Conservation (phyloP, 2,797 vertebrate species). For the Sternarchorhynchus goeldii region DNA sequence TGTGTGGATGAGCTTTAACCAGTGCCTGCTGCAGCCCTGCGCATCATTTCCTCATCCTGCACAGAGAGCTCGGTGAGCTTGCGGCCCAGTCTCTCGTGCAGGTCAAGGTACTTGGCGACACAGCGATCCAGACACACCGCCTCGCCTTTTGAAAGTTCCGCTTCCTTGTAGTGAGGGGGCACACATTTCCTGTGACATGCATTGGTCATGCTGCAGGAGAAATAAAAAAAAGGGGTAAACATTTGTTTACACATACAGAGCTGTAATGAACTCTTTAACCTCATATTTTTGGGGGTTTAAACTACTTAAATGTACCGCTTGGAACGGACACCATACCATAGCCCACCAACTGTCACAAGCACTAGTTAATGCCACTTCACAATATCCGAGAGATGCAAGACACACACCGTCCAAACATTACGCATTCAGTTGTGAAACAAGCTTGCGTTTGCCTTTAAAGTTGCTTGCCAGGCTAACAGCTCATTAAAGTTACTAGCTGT, state of each 20-base stretch:
- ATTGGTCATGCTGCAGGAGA: conserved; percentile 87
- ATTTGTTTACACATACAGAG: background rate
- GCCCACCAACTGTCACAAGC: too few species aligned
- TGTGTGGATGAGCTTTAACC: conserved; percentile 58
- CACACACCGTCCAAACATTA: too few species aligned
- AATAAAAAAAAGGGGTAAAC: conserved; percentile 6
- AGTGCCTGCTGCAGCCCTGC: conserved; percentile 79
- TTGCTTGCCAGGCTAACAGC: too few species aligned
- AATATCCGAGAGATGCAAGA: too few species aligned
- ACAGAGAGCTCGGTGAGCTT: conserved; percentile 93
- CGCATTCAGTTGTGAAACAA: too few species aligned
- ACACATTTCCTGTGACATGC: conserved; percentile 96
- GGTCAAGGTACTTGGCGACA: conserved; percentile 95
- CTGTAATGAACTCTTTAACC: background rate
- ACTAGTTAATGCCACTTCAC: too few species aligned
- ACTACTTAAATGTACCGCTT: too few species aligned
- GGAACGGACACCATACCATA: too few species aligned
- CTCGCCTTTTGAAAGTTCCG: conserved; percentile 93
- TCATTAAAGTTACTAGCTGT: too few species aligned
- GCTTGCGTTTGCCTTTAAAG: too few species aligned
- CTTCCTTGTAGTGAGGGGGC: conserved; percentile 93
- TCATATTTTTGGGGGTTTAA: background rate
- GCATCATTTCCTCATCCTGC: conserved; percentile 93
- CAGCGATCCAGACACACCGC: conserved; percentile 95
- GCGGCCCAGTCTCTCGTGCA: conserved; percentile 92